Percentiles rank a stretch among this genome's conserved stretches.
These are phyloP conservation scores for Dinothrombium tinctorium DNA, from an alignment of 1,140 invertebrate species.

Conservation along the genomic window DNA sequence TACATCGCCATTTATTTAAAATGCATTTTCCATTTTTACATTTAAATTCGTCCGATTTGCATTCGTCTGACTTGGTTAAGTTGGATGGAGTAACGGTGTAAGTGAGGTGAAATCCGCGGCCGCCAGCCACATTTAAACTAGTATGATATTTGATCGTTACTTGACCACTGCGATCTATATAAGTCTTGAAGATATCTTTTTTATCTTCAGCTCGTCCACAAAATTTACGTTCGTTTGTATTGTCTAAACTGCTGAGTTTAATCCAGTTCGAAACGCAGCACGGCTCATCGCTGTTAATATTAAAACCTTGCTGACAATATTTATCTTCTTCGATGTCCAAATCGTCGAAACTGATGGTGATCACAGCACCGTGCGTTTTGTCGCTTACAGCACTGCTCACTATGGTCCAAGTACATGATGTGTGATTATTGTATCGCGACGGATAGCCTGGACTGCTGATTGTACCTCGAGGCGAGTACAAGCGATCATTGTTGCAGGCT, in stretches of 20 bases:
- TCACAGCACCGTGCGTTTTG: not conserved
- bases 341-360: not conserved
- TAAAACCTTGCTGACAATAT: not conserved
- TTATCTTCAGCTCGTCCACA: not conserved
- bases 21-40: conserved; percentile 11
- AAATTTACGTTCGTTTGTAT: not conserved
- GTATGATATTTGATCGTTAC: not conserved
- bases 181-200: not conserved
- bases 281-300: not conserved
- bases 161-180: not conserved
- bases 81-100: not conserved
- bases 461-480: not conserved
- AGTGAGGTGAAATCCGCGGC: not conserved
- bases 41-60: conserved; percentile 5
- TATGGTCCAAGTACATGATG: not conserved
- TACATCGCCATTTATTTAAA: conserved; percentile 7
- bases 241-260: too few species aligned
- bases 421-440: not conserved
- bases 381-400: not conserved
- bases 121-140: not conserved
- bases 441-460: not conserved
- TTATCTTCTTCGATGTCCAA: not conserved
- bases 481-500: too few species aligned
- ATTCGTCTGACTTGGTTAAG: not conserved
- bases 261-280: not conserved